These are phyloP conservation scores for Diploptera punctata DNA, from an alignment of 2,888 invertebrate genomes.

Conservation along the genomic window DNA sequence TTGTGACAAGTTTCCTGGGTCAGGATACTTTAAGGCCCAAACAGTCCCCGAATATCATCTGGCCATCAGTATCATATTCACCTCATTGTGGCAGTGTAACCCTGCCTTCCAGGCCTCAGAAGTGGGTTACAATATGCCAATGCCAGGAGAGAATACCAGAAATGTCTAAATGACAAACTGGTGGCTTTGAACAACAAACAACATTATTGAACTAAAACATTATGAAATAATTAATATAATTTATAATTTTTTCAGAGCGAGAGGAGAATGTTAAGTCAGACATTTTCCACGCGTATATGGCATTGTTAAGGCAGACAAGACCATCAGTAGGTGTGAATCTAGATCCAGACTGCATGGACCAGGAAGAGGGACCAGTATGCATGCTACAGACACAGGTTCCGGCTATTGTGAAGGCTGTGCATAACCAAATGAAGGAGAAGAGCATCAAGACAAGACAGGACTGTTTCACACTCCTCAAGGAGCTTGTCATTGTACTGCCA, in stretches of 20 bases:
- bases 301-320: slow-evolving; percentile 88
- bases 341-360: slow-evolving; percentile 75
- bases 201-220: too few species aligned
- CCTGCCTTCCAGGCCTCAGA: too few species aligned
- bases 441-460: slow-evolving; percentile 90
- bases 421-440: slow-evolving; percentile 84
- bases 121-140: too few species aligned
- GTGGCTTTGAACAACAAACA: too few species aligned
- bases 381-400: slow-evolving; percentile 60
- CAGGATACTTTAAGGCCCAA: too few species aligned
- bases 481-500: slow-evolving; percentile 87
- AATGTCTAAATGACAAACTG: too few species aligned
- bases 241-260: slow-evolving; percentile 68
- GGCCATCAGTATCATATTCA: too few species aligned
- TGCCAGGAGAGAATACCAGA: too few species aligned
- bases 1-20: too few species aligned
- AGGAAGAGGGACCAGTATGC: slow-evolving; percentile 64
- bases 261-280: slow-evolving; percentile 99
- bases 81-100: too few species aligned
- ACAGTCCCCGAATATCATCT: too few species aligned
- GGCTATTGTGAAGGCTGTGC: slow-evolving; percentile 85
- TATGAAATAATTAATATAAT: too few species aligned
- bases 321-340: slow-evolving; percentile 69
- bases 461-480: slow-evolving; percentile 89
- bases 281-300: slow-evolving; percentile 95